Evolutionary conservation across 1,140 invertebrate genomes (phyloP), one percentile per base, ranked within the genome.

Genomic region (Panulirus ornatus): DNA sequence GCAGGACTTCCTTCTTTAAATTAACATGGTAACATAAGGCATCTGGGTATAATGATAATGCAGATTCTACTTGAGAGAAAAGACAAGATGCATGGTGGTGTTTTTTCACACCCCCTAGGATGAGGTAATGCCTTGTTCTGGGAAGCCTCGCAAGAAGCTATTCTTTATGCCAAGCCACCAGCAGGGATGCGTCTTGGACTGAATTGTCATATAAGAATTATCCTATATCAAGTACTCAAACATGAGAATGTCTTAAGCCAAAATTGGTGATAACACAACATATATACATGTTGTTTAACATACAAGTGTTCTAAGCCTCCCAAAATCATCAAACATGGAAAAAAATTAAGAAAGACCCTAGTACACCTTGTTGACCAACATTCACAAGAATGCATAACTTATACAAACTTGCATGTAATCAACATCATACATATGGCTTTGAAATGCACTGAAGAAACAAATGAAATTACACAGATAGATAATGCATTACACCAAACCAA

Each of bases 211-310:
- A 51, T n/a, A 30, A 73, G 42, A 58, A 51, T 81, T 63, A 79
- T 79, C n/a, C 44, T n/a, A 22, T 79, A 79, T 79, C 76, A 42
- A 51, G 76, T 79, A 79, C 22, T 79, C 40, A 79, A 42, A 79
- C 27, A 79, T 19, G n/a, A 44, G 76, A 44, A 79, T 79, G 42
- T 79, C 76, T 79, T n/a, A 47, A 79, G 76, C 76, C 76, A 79
- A 79, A 79, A 79, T 47, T 79, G 38, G 76, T 79, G 76, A 44
- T 79, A 79, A 79, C 76, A 79, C 44, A 22, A 79, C 40, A 44
- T 79, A 42, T 22, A 44, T 79, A 42, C 9, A 79, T 22, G 38
- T 42, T 51, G 16, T 14, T 27, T 66, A 66, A 66, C 58, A 66
- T 66, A 66, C 58, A 66, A 66, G 58, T 66, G 30, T 22, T 66